phyloP scores from a whole-genome alignment of 2,113 vertebrate species.

The Tamias sibiricus region DNA sequence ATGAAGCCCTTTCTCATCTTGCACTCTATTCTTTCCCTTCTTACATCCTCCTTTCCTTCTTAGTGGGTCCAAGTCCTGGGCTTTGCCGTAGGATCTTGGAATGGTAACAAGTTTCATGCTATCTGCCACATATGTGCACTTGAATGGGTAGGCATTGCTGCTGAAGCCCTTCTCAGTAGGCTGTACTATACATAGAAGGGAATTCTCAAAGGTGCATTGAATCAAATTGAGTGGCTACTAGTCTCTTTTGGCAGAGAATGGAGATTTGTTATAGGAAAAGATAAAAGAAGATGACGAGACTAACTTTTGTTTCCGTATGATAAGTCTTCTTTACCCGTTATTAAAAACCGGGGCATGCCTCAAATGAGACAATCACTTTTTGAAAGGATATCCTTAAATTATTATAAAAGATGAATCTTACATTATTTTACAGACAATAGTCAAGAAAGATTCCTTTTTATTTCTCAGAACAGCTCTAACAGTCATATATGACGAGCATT shows the following conservation, averaged over 20 bases:
- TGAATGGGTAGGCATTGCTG: neutral
- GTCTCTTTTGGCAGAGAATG: neutral
- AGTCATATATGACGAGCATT: conserved; percentile 1
- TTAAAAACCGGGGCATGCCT: conserved; percentile 25
- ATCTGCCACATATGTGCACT: too few relatives aligned
- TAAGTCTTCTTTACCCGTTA: conserved; percentile 46
- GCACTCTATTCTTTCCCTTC: fast-evolving
- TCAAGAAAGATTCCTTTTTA: conserved; percentile 52
- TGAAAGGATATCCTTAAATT: conserved; percentile 63
- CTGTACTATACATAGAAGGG: fast-evolving
- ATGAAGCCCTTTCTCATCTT: neutral
- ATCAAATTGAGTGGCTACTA: neutral
- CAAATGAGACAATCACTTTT: conserved; percentile 55
- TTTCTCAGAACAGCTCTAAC: conserved; percentile 24
- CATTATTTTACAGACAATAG: conserved; percentile 69
- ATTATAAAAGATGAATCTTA: conserved; percentile 37
- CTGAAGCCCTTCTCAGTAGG: neutral
- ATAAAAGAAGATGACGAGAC: neutral
- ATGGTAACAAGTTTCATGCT: neutral
- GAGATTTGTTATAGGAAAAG: neutral
- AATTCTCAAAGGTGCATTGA: neutral
- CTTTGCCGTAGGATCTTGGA: neutral
- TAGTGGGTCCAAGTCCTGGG: neutral
- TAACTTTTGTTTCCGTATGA: conserved; percentile 36
- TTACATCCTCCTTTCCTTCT: neutral